phyloP scores from a whole-genome alignment of 2,113 vertebrate genomes.

The Serilophus lunatus region DNA sequence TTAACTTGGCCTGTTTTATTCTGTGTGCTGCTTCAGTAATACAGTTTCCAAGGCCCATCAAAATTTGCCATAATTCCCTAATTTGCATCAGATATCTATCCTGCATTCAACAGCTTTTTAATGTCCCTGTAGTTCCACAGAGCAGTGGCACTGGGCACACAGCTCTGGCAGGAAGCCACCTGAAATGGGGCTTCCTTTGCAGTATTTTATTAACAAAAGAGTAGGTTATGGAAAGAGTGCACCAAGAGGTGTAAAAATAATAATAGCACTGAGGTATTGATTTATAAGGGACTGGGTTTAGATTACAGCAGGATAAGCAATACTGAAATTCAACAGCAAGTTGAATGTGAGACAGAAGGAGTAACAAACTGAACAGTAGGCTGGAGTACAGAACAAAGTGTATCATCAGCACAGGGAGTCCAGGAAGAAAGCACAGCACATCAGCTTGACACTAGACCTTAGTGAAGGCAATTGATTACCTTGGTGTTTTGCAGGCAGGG shows the following conservation, averaged over 20 bases:
- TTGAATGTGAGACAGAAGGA: background rate
- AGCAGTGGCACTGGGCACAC: background rate
- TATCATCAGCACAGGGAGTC: background rate
- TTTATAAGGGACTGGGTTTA: conserved; percentile 2
- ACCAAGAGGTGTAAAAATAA: conserved; percentile 32
- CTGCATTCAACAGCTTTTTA: background rate
- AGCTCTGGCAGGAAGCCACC: background rate
- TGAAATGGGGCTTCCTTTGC: background rate
- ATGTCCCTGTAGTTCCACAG: background rate
- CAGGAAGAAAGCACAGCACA: background rate
- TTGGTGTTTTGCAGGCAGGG: background rate
- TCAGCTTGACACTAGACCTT: background rate
- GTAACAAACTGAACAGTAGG: background rate
- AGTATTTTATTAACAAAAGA: background rate
- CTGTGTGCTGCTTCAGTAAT: background rate
- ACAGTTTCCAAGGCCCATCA: background rate
- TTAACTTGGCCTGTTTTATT: conserved; percentile 14
- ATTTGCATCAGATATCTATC: background rate
- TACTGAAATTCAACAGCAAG: background rate
- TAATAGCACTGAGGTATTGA: conserved; percentile 11
- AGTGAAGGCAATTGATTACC: background rate
- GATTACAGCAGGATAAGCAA: conserved; percentile 9
- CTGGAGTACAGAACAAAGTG: background rate
- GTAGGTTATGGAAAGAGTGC: background rate
- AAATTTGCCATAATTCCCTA: conserved; percentile 1